Conservation (phyloP, 2,888 invertebrate genomes). For the Chrysina gloriosa region DNA sequence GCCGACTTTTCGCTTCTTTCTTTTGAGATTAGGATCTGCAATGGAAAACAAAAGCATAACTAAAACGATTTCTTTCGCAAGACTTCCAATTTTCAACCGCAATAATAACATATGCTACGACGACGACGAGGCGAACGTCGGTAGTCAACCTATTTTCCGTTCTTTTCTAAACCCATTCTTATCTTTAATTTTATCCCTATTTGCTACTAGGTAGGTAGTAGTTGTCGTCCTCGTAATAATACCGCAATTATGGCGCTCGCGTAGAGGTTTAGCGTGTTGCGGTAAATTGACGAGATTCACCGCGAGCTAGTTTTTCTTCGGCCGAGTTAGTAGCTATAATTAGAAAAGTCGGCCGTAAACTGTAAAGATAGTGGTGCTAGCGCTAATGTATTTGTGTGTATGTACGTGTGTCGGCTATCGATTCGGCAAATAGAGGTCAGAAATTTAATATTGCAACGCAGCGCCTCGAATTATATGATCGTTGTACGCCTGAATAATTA, state of each 20-base stretch:
- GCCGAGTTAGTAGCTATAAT: slow-evolving; percentile 32
- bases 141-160: too few species aligned
- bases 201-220: too few species aligned
- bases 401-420: slow-evolving; percentile 14
- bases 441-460: slow-evolving; percentile 30
- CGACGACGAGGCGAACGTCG: too few species aligned
- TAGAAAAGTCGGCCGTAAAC: slow-evolving; percentile 24
- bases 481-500: slow-evolving; percentile 8
- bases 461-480: slow-evolving; percentile 20
- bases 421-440: slow-evolving; percentile 38
- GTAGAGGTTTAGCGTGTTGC: not conserved
- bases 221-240: not conserved
- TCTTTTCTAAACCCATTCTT: too few species aligned
- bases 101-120: not conserved
- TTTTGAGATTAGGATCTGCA: slow-evolving; percentile 69
- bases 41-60: not conserved
- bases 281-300: not conserved
- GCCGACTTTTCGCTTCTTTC: slow-evolving; percentile 73
- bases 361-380: slow-evolving; percentile 6
- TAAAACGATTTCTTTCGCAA: not conserved
- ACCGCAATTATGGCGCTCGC: not conserved
- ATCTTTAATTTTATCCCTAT: too few species aligned
- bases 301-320: slow-evolving; percentile 23
- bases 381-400: slow-evolving; percentile 29
- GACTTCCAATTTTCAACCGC: not conserved